These are phyloP conservation scores for Oreochromis mossambicus DNA, from an alignment of 2,797 vertebrate genomes.

Conservation along the genomic window DNA sequence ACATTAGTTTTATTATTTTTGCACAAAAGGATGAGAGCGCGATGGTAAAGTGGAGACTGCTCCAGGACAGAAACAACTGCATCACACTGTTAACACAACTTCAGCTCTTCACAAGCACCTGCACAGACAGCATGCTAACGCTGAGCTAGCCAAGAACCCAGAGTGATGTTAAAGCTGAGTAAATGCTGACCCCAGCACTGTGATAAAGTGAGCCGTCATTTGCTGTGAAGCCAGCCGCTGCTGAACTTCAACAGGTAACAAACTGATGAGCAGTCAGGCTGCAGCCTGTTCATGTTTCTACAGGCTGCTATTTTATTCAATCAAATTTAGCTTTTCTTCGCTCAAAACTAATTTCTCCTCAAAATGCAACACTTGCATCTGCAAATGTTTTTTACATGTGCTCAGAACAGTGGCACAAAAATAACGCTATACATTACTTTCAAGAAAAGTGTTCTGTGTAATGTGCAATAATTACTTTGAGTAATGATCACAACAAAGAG, in stretches of 20 bases:
- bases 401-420: too few species aligned
- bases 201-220: too few species aligned
- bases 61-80: not conserved
- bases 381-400: too few species aligned
- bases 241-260: too few species aligned
- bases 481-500: not conserved
- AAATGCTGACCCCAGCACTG: too few species aligned
- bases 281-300: not conserved
- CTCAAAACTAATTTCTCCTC: too few species aligned
- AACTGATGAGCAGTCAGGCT: too few species aligned
- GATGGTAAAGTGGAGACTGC: not conserved
- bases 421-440: fast-evolving
- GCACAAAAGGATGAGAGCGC: not conserved
- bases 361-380: too few species aligned
- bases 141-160: not conserved
- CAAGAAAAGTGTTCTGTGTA: not conserved
- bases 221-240: too few species aligned
- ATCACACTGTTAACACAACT: not conserved
- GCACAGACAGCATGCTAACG: not conserved
- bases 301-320: not conserved
- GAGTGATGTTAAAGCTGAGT: not conserved
- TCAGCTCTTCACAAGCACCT: too few species aligned
- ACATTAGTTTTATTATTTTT: not conserved
- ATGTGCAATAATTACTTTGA: not conserved
- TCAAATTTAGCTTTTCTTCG: fast-evolving